phyloP scores from a whole-genome alignment of 2,888 invertebrate genomes.

The Limenitis camilla region DNA sequence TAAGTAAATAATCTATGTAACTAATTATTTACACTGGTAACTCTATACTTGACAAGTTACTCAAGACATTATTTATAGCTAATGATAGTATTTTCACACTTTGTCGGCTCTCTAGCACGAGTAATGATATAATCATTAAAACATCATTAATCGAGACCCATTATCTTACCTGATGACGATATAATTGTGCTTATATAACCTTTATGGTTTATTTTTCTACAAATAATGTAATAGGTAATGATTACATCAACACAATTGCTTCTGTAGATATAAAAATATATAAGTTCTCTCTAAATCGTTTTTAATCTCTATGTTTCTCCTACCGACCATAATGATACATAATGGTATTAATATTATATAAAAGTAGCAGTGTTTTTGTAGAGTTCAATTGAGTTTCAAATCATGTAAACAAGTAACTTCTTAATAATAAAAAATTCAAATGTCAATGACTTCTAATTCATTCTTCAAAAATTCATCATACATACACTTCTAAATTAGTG shows the following conservation, averaged over 20 bases:
- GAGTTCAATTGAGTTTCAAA: not conserved
- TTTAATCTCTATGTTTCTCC: not conserved
- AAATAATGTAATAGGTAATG: not conserved
- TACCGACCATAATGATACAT: not conserved
- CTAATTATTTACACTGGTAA: not conserved
- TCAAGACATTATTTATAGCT: slow-evolving; percentile 13
- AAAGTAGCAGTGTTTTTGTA: not conserved
- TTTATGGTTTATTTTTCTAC: not conserved
- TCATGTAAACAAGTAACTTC: too few relatives aligned
- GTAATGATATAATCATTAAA: slow-evolving; percentile 27
- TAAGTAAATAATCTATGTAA: too few relatives aligned
- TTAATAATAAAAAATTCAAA: too few relatives aligned
- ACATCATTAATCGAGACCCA: slow-evolving; percentile 32
- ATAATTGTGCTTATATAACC: slow-evolving; percentile 32
- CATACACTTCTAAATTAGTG: too few relatives aligned
- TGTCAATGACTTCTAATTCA: too few relatives aligned
- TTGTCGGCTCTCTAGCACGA: slow-evolving; percentile 12
- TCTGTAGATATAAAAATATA: not conserved
- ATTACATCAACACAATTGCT: not conserved
- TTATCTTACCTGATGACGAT: slow-evolving; percentile 39
- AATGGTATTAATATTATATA: not conserved
- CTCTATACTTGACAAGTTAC: slow-evolving; percentile 1
- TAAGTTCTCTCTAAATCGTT: not conserved
- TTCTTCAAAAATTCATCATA: too few relatives aligned
- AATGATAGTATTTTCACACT: slow-evolving; percentile 16